Conservation (phyloP, 2,797 vertebrate genomes). For the Sus cebifrons region DNA sequence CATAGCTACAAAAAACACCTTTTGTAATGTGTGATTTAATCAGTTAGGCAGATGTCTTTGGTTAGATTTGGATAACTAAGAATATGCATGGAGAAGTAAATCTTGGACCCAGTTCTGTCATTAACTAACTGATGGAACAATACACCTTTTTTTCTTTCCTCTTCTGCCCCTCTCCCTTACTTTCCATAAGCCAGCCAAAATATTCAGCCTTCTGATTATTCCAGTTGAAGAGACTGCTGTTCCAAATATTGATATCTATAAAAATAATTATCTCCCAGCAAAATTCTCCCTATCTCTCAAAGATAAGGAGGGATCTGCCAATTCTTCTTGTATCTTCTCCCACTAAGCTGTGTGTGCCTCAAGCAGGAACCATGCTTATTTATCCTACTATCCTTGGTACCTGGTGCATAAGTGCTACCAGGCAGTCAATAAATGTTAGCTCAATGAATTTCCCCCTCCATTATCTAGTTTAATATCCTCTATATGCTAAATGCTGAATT, state of each 20-base stretch:
- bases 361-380: constrained; percentile 13
- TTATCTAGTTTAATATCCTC: neutral
- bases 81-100: neutral
- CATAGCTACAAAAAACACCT: constrained; percentile 46
- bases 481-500: neutral
- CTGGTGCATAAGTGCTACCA: neutral
- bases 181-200: neutral
- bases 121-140: neutral
- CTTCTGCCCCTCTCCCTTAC: neutral
- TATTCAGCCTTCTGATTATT: neutral
- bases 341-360: neutral
- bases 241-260: neutral
- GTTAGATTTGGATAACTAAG: constrained; percentile 44
- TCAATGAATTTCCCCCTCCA: neutral
- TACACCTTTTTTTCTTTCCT: neutral
- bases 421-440: neutral
- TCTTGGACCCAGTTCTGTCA: constrained; percentile 68
- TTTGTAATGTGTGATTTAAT: constrained; percentile 45
- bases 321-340: neutral
- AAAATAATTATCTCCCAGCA: constrained; percentile 1
- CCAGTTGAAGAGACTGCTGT: neutral
- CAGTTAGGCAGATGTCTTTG: constrained; percentile 61
- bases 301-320: neutral
- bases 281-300: neutral
- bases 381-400: neutral